Conservation (phyloP, 2,797 vertebrate genomes). For the Novumbra hubbsi region DNA sequence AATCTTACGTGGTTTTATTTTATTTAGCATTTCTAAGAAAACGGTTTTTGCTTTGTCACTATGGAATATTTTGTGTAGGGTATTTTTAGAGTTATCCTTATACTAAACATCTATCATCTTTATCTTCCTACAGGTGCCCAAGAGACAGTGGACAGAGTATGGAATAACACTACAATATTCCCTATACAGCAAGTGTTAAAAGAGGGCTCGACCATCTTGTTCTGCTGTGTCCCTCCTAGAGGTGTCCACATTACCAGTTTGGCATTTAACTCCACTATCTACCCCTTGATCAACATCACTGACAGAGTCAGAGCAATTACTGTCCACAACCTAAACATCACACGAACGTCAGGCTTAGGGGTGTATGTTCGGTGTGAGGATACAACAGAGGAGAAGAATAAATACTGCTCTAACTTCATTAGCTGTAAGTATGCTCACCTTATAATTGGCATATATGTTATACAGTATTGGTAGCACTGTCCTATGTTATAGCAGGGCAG, state of each 20-base stretch:
- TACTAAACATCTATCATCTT: not conserved
- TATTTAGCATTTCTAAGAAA: too few species aligned
- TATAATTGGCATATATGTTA: not conserved
- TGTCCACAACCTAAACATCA: conserved; percentile 40
- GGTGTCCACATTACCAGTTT: conserved; percentile 42
- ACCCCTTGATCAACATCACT: conserved; percentile 35
- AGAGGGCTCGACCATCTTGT: conserved; percentile 40
- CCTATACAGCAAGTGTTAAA: conserved; percentile 35
- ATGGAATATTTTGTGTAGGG: too few species aligned
- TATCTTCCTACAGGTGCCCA: not conserved
- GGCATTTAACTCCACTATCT: not conserved
- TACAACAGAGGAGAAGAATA: not conserved
- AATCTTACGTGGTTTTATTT: too few species aligned
- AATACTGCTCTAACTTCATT: conserved; percentile 32
- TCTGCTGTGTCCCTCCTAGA: conserved; percentile 61
- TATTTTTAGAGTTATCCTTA: not conserved
- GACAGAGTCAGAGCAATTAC: conserved; percentile 50
- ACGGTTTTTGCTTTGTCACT: too few species aligned
- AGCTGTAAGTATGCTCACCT: conserved; percentile 50
- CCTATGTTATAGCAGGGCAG: not conserved
- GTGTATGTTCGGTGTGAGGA: conserved; percentile 27
- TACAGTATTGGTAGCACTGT: not conserved
- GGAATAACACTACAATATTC: conserved; percentile 29
- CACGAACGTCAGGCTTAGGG: fast-evolving
- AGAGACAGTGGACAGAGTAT: not conserved